These are phyloP conservation scores for Luperina testacea DNA, from an alignment of 2,888 invertebrate species.

Conservation along the genomic window DNA sequence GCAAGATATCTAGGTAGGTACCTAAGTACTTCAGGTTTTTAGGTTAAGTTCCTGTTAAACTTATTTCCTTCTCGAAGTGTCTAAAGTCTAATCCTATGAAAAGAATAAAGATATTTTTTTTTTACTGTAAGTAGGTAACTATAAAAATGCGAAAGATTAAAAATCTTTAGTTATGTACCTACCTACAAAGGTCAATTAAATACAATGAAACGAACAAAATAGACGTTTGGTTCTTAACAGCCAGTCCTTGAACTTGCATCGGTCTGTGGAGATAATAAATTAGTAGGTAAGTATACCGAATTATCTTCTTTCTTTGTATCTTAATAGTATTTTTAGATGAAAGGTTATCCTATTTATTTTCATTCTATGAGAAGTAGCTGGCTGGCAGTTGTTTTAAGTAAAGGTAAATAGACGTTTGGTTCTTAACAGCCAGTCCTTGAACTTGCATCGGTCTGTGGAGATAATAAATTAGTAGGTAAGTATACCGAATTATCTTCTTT, in stretches of 20 bases:
- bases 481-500: background rate
- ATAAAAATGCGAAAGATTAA: slow-evolving; percentile 7
- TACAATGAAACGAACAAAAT: background rate
- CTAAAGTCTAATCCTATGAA: background rate
- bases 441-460: background rate
- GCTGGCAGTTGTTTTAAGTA: background rate
- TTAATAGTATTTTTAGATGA: background rate
- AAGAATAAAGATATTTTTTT: slow-evolving; percentile 5
- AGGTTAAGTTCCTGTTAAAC: slow-evolving; percentile 29
- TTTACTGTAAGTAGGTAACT: background rate
- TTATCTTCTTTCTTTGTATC: background rate
- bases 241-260: background rate
- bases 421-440: background rate
- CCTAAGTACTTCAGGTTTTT: background rate
- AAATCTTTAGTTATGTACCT: background rate
- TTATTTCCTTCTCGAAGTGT: background rate
- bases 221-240: background rate
- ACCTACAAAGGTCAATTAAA: slow-evolving; percentile 17
- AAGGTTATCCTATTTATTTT: background rate
- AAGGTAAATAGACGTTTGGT: background rate
- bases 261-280: background rate
- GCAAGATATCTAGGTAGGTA: too few species aligned
- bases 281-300: background rate
- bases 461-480: background rate
- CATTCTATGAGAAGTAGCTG: background rate